Base-by-base conservation (phyloP, 1,140 invertebrate genomes). In the Calliopsis andreniformis region DNA sequence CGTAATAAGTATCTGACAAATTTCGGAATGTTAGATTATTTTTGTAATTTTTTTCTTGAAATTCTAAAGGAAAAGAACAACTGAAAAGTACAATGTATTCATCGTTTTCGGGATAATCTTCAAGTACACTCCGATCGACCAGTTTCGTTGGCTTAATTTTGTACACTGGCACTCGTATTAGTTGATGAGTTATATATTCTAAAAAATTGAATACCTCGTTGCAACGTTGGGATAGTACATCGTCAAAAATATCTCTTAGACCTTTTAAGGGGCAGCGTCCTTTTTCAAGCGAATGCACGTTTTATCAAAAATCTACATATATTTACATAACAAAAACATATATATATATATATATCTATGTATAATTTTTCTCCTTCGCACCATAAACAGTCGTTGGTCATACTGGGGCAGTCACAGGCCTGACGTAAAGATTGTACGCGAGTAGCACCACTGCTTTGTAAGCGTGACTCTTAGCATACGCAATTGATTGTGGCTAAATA, bases 271-370 rank as follows among this genome's bases (percentile, higher is more conserved):
- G 35, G 25, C 32, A 35, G 23, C 7, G n/a, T 68, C 35, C 16
- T 39, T 25, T 16, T 47, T 30, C 12, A 59, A 77, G 25, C 56
- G n/a, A 78, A 63, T 72, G 43, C 77, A 72, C 56, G 49, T 72
- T 47, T 61, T 78, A 43, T 72, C 30, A 63, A 58, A n/a, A 66
- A 76, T 30, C 45, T 68, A 61, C 43, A 62, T 51, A 51, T 79
- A 83, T 83, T 83, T 83, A 83, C 81, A 83, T 56, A 79, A 67
- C 45, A 16, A 76, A 69, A 70, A 76, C 16, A 73, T 47, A 62
- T 5, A 10, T 39, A 39, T 39, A 39, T 39, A 3, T 3, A 39
- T 10, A 39, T 39, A 39, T 39, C 35, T 39, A 39, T 39, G 35
- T 61, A 59, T 25, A 49, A 32, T 63, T 47, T 69, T 39, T 25